These are phyloP conservation scores for Limenitis arthemis DNA, from an alignment of 2,888 invertebrate species.

Conservation along the genomic window DNA sequence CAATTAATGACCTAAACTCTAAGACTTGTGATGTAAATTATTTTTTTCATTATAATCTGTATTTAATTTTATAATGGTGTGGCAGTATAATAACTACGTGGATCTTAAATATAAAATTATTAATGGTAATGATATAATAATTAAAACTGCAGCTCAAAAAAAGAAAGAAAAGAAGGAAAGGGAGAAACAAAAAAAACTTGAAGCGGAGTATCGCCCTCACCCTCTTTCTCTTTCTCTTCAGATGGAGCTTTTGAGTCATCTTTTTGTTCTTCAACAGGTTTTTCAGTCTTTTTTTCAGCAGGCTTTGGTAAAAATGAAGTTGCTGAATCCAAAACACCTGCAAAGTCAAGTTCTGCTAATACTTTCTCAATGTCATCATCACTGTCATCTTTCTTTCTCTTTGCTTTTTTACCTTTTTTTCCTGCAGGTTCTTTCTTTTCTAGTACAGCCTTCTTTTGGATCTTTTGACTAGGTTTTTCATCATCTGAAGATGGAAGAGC, in stretches of 20 bases:
- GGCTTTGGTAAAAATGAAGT: too few relatives aligned
- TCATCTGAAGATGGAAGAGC: conserved; percentile 61
- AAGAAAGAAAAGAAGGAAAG: conserved; percentile 92
- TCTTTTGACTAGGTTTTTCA: conserved; percentile 50
- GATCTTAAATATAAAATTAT: too few relatives aligned
- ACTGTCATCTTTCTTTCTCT: conserved; percentile 82
- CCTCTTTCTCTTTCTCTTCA: conserved; percentile 49
- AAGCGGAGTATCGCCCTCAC: conserved; percentile 61
- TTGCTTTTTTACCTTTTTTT: conserved; percentile 81
- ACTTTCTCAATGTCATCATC: conserved; percentile 89
- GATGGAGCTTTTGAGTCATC: conserved; percentile 54
- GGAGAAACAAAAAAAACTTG: conserved; percentile 81
- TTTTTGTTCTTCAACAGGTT: conserved; percentile 40
- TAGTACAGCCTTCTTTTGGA: conserved; percentile 46
- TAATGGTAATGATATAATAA: conserved; percentile 73
- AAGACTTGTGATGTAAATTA: too few relatives aligned
- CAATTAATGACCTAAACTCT: too few relatives aligned
- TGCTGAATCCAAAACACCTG: too few relatives aligned
- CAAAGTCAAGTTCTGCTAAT: conserved; percentile 84
- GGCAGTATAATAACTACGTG: too few relatives aligned
- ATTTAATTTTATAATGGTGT: too few relatives aligned
- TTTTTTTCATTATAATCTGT: too few relatives aligned
- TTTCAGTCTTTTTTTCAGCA: conserved; percentile 35
- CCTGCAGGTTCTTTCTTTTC: conserved; percentile 65
- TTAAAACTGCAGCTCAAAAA: conserved; percentile 89